A percentile compares a stretch with the other conserved stretches of the same genome.
Evolutionary conservation across 2,888 invertebrate genomes (phyloP).

Genomic region (Coleophora flavipennella): DNA sequence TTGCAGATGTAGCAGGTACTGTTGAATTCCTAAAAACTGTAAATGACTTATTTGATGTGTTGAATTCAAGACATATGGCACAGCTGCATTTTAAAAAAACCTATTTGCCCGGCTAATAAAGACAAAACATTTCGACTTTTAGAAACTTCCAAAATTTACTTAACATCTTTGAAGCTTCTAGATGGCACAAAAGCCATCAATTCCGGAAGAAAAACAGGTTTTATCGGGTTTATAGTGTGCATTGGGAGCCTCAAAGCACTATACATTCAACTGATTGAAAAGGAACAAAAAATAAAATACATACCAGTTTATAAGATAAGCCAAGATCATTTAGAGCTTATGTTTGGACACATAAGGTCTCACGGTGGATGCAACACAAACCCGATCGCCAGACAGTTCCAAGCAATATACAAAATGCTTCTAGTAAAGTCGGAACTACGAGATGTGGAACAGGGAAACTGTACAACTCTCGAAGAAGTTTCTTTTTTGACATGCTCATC

Average conservation of each 20-base stretch:
- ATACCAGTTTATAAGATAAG: conserved; percentile 9
- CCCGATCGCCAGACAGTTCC: conserved; percentile 4
- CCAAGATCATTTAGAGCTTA: conserved; percentile 13
- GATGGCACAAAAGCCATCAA: not conserved
- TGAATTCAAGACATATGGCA: conserved; percentile 4
- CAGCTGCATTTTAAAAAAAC: conserved; percentile 6
- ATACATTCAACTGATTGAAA: not conserved
- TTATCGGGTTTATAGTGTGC: not conserved
- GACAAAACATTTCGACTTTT: not conserved
- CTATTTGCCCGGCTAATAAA: conserved; percentile 1
- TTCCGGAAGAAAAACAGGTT: not conserved
- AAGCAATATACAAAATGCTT: conserved; percentile 14
- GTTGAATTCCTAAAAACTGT: conserved; percentile 10
- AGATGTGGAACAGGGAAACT: conserved; percentile 7
- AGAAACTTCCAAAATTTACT: not conserved
- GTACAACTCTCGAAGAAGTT: conserved; percentile 7
- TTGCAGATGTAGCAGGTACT: conserved; percentile 10
- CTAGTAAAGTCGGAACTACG: conserved; percentile 10
- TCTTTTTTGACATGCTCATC: conserved; percentile 10
- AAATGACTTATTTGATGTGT: conserved; percentile 13
- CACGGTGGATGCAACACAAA: conserved; percentile 4
- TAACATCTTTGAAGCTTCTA: not conserved
- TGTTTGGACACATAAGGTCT: conserved; percentile 1
- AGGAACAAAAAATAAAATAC: not conserved
- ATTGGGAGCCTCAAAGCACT: not conserved